Evolutionary conservation across 2,888 invertebrate species (phyloP).

Genomic region (Ennomos erosarius): DNA sequence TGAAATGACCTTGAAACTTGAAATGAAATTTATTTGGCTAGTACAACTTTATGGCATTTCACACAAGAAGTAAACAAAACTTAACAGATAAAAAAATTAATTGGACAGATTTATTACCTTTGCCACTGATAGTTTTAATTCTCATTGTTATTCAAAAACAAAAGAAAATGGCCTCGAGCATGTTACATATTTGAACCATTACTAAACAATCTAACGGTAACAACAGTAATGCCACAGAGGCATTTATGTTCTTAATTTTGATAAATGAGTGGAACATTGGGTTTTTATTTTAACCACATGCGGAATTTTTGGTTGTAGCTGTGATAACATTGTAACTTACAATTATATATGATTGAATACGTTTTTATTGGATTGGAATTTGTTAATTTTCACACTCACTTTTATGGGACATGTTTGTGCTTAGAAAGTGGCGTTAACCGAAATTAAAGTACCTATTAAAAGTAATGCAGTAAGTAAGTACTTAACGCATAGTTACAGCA

Average conservation of each 20-base stretch:
- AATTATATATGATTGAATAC: conserved; percentile 31
- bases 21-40: too few species aligned
- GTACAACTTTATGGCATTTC: too few species aligned
- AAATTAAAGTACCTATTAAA: background rate
- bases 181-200: conserved; percentile 13
- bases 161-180: conserved; percentile 18
- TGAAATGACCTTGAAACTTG: too few species aligned
- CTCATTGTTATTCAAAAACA: conserved; percentile 1
- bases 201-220: conserved; percentile 54
- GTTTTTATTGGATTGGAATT: conserved; percentile 13
- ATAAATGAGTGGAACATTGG: conserved; percentile 56
- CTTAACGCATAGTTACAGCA: too few species aligned
- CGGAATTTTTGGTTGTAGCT: conserved; percentile 16
- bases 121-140: too few species aligned
- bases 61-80: too few species aligned
- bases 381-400: conserved; percentile 34
- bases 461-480: too few species aligned
- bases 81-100: too few species aligned
- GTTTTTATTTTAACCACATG: conserved; percentile 6
- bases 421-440: conserved; percentile 1
- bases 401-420: conserved; percentile 3
- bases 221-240: conserved; percentile 46
- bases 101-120: too few species aligned
- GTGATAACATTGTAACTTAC: conserved; percentile 21
- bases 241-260: conserved; percentile 66